Percentiles rank a stretch among this genome's conserved stretches.
These are phyloP conservation scores for Heteropelma amictum DNA, from an alignment of 2,888 invertebrate species.

Conservation along the genomic window DNA sequence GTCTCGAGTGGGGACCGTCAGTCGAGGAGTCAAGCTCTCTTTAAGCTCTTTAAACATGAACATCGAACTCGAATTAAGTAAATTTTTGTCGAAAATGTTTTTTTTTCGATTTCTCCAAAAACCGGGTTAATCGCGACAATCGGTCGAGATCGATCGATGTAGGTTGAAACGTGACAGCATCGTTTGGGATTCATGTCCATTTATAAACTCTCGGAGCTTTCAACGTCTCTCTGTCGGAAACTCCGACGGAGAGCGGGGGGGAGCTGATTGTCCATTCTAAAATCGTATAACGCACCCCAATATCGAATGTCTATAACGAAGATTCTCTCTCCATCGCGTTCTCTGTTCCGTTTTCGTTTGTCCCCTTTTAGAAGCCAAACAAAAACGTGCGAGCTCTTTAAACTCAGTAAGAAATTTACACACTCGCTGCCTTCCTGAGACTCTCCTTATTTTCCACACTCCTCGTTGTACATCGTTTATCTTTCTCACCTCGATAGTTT, in stretches of 20 bases:
- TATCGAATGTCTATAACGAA: constrained; percentile 10
- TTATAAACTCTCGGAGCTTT: constrained; percentile 50
- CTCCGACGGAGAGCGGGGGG: constrained; percentile 15
- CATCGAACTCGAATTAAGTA: no score
- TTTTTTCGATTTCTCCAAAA: constrained; percentile 1
- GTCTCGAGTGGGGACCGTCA: no score
- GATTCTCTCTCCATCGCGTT: background rate
- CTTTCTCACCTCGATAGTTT: background rate
- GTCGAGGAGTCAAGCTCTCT: no score
- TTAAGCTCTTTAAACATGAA: no score
- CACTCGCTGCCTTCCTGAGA: background rate
- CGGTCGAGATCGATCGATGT: constrained; percentile 33
- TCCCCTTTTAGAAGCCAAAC: constrained; percentile 60
- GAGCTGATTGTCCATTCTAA: constrained; percentile 55
- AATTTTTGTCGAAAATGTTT: no score
- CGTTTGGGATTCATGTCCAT: constrained; percentile 48
- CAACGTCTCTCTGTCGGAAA: constrained; percentile 16
- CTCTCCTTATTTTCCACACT: constrained; percentile 10
- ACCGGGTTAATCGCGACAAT: background rate
- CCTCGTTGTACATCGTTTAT: constrained; percentile 19
- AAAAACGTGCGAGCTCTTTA: constrained; percentile 46
- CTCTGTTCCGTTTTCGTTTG: constrained; percentile 16
- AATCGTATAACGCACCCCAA: constrained; percentile 36
- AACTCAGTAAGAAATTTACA: constrained; percentile 37
- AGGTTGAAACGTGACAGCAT: constrained; percentile 50